Conservation (phyloP, 2,797 vertebrate genomes). For the Varecia variegata region DNA sequence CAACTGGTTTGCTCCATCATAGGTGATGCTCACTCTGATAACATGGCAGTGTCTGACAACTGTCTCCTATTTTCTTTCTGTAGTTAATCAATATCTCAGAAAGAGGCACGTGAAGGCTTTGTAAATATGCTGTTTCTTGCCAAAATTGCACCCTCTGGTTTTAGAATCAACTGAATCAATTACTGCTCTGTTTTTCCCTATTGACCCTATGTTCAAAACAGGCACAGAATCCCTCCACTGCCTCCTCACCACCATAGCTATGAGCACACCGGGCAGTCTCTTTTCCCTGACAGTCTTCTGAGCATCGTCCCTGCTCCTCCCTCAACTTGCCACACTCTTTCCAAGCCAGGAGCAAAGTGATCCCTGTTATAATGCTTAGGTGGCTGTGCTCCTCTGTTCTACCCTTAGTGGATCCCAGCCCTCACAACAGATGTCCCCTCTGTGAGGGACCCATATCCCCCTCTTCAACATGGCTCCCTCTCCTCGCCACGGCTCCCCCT, state of each 20-base stretch:
- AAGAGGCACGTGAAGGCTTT: background rate
- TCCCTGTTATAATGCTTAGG: background rate
- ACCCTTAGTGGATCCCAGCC: background rate
- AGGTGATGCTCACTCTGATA: background rate
- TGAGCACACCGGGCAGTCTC: background rate
- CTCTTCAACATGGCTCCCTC: fast-evolving
- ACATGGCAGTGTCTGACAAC: background rate
- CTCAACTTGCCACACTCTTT: background rate
- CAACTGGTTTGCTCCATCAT: background rate
- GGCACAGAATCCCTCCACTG: fast-evolving
- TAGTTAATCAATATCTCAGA: background rate
- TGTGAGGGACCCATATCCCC: background rate
- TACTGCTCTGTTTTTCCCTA: background rate
- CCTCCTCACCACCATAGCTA: background rate
- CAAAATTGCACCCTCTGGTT: background rate
- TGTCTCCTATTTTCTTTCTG: background rate
- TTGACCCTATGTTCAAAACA: background rate
- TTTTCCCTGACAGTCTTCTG: background rate
- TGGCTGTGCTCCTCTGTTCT: background rate
- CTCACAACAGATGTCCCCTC: background rate
- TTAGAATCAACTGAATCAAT: background rate
- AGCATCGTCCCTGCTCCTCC: background rate
- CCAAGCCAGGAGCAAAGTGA: background rate
- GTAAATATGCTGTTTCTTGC: background rate
- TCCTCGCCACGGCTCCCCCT: background rate